Evolutionary conservation across 2,113 vertebrate genomes (phyloP).

Genomic region (Polypterus senegalus): DNA sequence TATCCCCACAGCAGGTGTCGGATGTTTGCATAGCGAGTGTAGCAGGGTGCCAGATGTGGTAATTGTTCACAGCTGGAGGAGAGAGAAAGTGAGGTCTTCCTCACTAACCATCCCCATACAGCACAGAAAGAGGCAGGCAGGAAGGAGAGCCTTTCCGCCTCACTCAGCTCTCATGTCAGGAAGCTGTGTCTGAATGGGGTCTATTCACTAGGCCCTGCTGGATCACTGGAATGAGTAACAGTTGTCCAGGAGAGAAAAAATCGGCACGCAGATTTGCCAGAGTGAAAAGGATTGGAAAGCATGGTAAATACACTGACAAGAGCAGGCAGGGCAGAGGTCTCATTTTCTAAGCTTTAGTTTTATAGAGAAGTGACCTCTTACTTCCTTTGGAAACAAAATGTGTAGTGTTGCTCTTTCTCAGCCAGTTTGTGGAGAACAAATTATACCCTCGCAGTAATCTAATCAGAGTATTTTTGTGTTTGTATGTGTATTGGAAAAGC

Average conservation of each 20-base stretch:
- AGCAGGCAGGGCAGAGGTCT: not conserved
- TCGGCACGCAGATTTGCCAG: slow-evolving; percentile 6
- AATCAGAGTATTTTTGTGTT: too few relatives aligned
- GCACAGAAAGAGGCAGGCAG: not conserved
- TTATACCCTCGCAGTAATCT: too few relatives aligned
- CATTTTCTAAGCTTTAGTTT: not conserved
- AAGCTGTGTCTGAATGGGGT: not conserved
- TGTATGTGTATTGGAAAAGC: too few relatives aligned
- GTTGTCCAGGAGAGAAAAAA: slow-evolving; percentile 5
- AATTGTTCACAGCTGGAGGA: slow-evolving; percentile 13
- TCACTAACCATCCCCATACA: not conserved
- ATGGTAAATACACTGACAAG: not conserved
- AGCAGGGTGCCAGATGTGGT: slow-evolving; percentile 3
- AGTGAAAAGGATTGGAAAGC: not conserved
- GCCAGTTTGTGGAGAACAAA: not conserved
- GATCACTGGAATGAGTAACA: slow-evolving; percentile 5
- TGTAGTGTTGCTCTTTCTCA: not conserved
- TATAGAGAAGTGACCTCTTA: too few relatives aligned
- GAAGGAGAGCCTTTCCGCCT: not conserved
- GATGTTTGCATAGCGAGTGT: slow-evolving; percentile 1
- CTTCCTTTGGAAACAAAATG: not conserved
- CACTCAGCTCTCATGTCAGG: not conserved
- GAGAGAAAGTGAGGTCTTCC: not conserved
- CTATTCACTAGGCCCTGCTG: slow-evolving; percentile 7
- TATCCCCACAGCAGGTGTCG: slow-evolving; percentile 11